A percentile compares a stretch with the other conserved stretches of the same genome.
phyloP scores from a whole-genome alignment of 2,797 vertebrate species.

The Neosalanx taihuensis region DNA sequence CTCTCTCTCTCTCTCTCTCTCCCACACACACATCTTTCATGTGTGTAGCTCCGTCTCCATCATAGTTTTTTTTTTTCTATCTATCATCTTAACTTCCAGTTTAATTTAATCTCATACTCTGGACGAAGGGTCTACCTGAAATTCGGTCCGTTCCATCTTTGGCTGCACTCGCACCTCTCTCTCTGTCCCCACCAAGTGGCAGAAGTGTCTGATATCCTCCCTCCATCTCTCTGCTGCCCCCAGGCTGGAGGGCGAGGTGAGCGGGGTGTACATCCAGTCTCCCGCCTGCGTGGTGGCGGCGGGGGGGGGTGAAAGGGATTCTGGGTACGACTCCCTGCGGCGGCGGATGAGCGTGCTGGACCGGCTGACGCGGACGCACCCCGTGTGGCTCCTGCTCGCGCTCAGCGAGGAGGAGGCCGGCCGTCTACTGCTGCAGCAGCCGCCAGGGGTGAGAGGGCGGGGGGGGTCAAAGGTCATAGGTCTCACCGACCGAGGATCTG shows the following conservation, averaged over 20 bases:
- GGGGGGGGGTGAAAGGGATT: slow-evolving; percentile 76
- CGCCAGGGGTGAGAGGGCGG: slow-evolving; percentile 80
- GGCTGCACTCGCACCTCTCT: too few species aligned
- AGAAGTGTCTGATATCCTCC: background rate
- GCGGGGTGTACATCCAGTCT: slow-evolving; percentile 69
- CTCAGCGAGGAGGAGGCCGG: slow-evolving; percentile 80
- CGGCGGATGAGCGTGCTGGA: slow-evolving; percentile 88
- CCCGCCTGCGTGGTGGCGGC: slow-evolving; percentile 45
- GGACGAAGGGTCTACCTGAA: too few species aligned
- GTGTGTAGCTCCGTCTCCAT: too few species aligned
- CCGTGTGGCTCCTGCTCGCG: slow-evolving; percentile 86
- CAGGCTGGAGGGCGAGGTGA: slow-evolving; percentile 80
- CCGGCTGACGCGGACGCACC: slow-evolving; percentile 85
- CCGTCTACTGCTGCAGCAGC: slow-evolving; percentile 80
- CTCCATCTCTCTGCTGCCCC: background rate
- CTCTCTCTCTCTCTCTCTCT: background rate
- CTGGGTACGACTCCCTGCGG: slow-evolving; percentile 85
- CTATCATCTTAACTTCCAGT: too few species aligned
- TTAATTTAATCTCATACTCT: too few species aligned
- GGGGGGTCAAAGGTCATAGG: background rate
- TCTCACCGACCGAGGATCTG: background rate
- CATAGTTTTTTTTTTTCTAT: too few species aligned
- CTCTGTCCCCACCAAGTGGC: too few species aligned
- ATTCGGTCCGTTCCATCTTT: too few species aligned
- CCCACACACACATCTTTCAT: background rate